Evolutionary conservation across 2,113 vertebrate genomes (phyloP).

Genomic region (Fulmarus glacialis): DNA sequence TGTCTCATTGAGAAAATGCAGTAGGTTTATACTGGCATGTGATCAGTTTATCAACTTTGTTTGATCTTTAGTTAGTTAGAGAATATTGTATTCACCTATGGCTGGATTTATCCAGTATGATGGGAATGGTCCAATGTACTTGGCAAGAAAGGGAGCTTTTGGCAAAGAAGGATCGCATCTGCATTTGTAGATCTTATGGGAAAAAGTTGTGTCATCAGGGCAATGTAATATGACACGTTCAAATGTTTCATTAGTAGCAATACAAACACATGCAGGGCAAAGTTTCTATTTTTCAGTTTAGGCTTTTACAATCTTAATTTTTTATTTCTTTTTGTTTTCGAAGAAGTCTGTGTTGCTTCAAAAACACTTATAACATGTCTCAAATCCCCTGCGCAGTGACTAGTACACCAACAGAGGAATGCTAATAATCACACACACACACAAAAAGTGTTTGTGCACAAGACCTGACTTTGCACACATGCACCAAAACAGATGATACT

Average conservation of each 20-base stretch:
- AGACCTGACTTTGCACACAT: neutral
- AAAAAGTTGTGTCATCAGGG: slow-evolving; percentile 10
- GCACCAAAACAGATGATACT: rapidly evolving
- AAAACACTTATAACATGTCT: neutral
- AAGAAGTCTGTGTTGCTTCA: neutral
- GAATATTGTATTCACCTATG: neutral
- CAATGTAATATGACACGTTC: neutral
- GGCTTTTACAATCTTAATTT: neutral
- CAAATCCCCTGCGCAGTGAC: neutral
- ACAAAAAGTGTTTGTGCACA: neutral
- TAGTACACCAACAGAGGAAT: neutral
- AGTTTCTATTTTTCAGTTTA: neutral
- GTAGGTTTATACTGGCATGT: neutral
- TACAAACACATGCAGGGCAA: neutral
- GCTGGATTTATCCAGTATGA: neutral
- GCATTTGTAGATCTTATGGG: slow-evolving; percentile 15
- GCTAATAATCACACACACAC: neutral
- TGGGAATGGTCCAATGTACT: neutral
- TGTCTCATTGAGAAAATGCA: neutral
- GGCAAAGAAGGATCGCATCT: neutral
- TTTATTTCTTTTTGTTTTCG: neutral
- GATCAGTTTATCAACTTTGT: neutral
- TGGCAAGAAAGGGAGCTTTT: slow-evolving; percentile 1
- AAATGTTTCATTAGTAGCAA: neutral
- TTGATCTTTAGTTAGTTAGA: neutral